Evolutionary conservation across 1,140 invertebrate genomes (phyloP).

Genomic region (Antheraea mylitta): DNA sequence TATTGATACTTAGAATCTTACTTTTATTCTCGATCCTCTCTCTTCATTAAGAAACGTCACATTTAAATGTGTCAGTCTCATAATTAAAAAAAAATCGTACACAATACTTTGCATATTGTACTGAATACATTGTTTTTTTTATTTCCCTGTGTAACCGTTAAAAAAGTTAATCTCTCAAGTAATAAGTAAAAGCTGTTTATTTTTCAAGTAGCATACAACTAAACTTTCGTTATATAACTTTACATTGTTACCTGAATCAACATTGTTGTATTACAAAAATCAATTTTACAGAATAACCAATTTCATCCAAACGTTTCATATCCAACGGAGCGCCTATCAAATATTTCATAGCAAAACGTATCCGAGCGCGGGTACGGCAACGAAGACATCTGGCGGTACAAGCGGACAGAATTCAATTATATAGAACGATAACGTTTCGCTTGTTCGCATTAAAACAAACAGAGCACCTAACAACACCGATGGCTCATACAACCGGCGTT

Average conservation of each 20-base stretch:
- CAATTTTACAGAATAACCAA: conserved; percentile 11
- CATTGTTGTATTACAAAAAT: conserved; percentile 13
- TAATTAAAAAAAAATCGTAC: no score
- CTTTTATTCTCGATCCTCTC: no score
- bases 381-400: conserved; percentile 31
- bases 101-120: no score
- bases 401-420: conserved; percentile 31
- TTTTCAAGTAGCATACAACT: no score
- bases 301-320: conserved; percentile 14
- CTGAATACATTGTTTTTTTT: no score
- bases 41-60: no score
- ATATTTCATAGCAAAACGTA: conserved; percentile 31
- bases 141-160: no score
- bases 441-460: conserved; percentile 29
- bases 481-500: conserved; percentile 21
- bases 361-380: conserved; percentile 12
- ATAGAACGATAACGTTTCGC: conserved; percentile 29
- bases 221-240: neutral
- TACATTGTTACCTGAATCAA: neutral
- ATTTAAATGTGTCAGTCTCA: no score
- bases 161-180: no score
- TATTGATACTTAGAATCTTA: no score
- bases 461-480: conserved; percentile 17
- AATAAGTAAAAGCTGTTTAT: no score
- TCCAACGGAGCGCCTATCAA: conserved; percentile 27